A percentile compares a stretch with the other conserved stretches of the same genome.
phyloP scores from a whole-genome alignment of 2,797 vertebrate genomes.

The Leptoclinus maculatus region DNA sequence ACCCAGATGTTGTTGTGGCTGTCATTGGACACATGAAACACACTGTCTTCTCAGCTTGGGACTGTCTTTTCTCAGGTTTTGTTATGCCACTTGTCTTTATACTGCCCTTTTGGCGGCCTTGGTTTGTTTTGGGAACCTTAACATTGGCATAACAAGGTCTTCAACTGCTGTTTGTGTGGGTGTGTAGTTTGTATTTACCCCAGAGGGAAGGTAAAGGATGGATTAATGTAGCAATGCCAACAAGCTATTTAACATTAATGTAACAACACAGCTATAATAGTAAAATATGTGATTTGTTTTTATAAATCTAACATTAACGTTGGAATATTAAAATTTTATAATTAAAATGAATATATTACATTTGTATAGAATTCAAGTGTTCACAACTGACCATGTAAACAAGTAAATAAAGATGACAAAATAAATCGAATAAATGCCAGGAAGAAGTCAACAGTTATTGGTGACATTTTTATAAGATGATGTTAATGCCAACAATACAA shows the following conservation, averaged over 20 bases:
- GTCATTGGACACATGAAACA: constrained; percentile 49
- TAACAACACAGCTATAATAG: constrained; percentile 1
- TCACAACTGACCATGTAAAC: background rate
- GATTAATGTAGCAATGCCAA: constrained; percentile 21
- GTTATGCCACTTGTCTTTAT: constrained; percentile 31
- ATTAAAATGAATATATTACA: too few relatives aligned
- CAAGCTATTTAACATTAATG: constrained; percentile 18
- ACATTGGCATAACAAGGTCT: constrained; percentile 10
- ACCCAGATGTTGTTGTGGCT: constrained; percentile 71
- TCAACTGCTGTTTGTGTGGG: constrained; percentile 11
- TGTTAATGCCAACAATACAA: background rate
- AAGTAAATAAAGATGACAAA: constrained; percentile 15
- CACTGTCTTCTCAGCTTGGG: constrained; percentile 26
- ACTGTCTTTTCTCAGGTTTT: constrained; percentile 35
- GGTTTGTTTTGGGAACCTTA: constrained; percentile 68
- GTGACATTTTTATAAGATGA: background rate
- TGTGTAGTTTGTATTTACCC: constrained; percentile 17
- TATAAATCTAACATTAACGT: constrained; percentile 13
- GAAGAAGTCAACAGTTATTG: background rate
- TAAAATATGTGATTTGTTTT: background rate
- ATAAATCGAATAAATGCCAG: background rate
- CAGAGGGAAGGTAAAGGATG: constrained; percentile 8
- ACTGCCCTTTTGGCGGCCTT: constrained; percentile 46
- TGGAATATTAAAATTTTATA: background rate
- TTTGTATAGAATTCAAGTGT: background rate